These are phyloP conservation scores for Sphaeridia pumilis DNA, from an alignment of 2,888 invertebrate species.

Conservation along the genomic window DNA sequence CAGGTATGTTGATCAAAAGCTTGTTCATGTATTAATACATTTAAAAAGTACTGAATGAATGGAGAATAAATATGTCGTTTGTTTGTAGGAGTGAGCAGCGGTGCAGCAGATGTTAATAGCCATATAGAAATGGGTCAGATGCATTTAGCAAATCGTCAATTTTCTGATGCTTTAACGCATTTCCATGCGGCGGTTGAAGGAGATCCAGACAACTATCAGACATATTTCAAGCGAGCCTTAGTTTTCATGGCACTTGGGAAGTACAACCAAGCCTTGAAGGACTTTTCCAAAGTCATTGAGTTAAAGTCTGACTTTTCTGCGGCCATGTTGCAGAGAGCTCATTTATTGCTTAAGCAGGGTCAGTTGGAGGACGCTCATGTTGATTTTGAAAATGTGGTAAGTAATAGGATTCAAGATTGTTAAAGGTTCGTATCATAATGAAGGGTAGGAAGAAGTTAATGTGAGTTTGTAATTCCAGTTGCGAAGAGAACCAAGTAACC, in stretches of 20 bases:
- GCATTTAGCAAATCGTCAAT: conserved; percentile 80
- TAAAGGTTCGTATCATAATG: too few species aligned
- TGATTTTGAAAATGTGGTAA: conserved; percentile 75
- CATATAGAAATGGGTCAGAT: conserved; percentile 90
- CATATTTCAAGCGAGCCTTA: conserved; percentile 89
- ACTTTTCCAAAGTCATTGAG: conserved; percentile 83
- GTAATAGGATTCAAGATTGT: conserved; percentile 42
- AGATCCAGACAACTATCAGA: conserved; percentile 89
- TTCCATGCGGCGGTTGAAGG: conserved; percentile 97
- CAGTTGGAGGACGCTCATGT: conserved; percentile 65
- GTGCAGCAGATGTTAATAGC: conserved; percentile 68
- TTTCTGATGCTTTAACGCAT: conserved; percentile 90
- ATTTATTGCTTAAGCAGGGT: conserved; percentile 79
- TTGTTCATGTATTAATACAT: too few species aligned
- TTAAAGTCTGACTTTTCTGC: conserved; percentile 89
- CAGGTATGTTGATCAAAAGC: conserved; percentile 17
- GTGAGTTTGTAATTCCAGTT: conserved; percentile 43
- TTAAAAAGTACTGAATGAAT: conserved; percentile 12
- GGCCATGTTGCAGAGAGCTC: conserved; percentile 64
- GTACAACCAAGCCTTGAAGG: conserved; percentile 85
- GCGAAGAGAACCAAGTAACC: conserved; percentile 60
- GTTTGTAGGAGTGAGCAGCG: conserved; percentile 55
- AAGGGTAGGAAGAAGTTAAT: background rate
- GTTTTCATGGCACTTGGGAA: conserved; percentile 92
- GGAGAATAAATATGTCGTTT: conserved; percentile 19